Percentiles rank a stretch among this genome's conserved stretches.
Conservation (phyloP, 2,888 invertebrate species). For the Margaritifera margaritifera region DNA sequence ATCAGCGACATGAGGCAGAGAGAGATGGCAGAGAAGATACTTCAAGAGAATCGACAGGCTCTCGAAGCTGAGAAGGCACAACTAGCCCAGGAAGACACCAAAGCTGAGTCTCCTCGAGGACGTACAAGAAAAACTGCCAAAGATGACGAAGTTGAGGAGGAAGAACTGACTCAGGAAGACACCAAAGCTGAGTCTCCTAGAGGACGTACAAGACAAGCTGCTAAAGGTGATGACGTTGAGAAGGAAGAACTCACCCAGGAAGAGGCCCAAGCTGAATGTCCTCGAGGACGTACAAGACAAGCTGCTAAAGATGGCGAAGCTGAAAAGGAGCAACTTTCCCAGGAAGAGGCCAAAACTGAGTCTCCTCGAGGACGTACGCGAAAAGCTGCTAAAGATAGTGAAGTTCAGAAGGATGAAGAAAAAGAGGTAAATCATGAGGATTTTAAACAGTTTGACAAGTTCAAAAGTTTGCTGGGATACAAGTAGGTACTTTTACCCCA, state of each 20-base stretch:
- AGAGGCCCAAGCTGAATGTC: neutral
- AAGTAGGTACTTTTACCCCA: no score
- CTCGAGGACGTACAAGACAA: neutral
- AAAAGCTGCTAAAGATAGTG: neutral
- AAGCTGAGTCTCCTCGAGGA: neutral
- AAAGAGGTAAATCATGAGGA: neutral
- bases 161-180: slow-evolving; percentile 6
- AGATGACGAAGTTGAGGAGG: slow-evolving; percentile 26
- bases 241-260: slow-evolving; percentile 7
- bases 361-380: no score
- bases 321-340: no score
- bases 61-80: slow-evolving; percentile 30
- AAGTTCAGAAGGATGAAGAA: slow-evolving; percentile 8
- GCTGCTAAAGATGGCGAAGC: no score
- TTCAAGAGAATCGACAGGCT: slow-evolving; percentile 61
- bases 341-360: no score
- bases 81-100: slow-evolving; percentile 6
- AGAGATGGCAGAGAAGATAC: slow-evolving; percentile 63
- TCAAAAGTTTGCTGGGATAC: no score
- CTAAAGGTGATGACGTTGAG: slow-evolving; percentile 22
- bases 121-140: neutral
- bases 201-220: slow-evolving; percentile 1
- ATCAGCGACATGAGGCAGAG: slow-evolving; percentile 62
- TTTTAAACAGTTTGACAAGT: no score
- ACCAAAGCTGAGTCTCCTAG: neutral